Percentiles rank a stretch among this genome's conserved stretches.
These are phyloP conservation scores for Podarcis lilfordi DNA, from an alignment of 2,797 vertebrate species.

Conservation along the genomic window DNA sequence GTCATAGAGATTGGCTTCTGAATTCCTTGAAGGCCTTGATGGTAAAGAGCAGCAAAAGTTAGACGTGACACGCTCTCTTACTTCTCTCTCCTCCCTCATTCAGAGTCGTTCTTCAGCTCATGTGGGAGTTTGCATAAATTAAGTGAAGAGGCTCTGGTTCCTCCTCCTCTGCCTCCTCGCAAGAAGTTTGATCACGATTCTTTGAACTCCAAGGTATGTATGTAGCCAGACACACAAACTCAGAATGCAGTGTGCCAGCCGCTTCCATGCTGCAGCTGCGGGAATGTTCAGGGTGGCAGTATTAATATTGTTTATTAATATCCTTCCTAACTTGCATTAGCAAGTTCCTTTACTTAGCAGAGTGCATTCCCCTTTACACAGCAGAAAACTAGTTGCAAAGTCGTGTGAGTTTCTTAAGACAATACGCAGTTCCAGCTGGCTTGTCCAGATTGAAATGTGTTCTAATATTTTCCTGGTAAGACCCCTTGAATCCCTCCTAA, in stretches of 20 bases:
- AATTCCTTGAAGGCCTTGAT: neutral
- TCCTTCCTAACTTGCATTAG: no score
- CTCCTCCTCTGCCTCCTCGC: conserved; percentile 93
- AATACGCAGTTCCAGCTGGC: no score
- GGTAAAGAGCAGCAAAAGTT: neutral
- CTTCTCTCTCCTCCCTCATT: conserved; percentile 26
- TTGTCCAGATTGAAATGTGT: no score
- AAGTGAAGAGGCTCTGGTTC: conserved; percentile 87
- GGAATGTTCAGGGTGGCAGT: no score
- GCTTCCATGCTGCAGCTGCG: neutral
- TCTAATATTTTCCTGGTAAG: no score
- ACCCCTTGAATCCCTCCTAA: no score
- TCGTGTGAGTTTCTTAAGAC: no score
- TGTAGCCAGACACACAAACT: no score
- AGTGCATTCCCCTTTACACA: no score
- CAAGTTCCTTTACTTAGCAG: no score
- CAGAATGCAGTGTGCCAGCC: neutral
- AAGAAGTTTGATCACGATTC: conserved; percentile 87
- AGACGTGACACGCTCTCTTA: fast-evolving
- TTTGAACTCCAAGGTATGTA: conserved; percentile 85
- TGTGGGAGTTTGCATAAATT: conserved; percentile 92
- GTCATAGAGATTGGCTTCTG: neutral
- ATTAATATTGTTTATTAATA: no score
- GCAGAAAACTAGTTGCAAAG: no score
- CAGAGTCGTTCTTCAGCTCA: conserved; percentile 90